Percentiles rank a stretch among this genome's conserved stretches.
phyloP scores from a whole-genome alignment of 1,140 invertebrate genomes.

The Carposina sasakii region DNA sequence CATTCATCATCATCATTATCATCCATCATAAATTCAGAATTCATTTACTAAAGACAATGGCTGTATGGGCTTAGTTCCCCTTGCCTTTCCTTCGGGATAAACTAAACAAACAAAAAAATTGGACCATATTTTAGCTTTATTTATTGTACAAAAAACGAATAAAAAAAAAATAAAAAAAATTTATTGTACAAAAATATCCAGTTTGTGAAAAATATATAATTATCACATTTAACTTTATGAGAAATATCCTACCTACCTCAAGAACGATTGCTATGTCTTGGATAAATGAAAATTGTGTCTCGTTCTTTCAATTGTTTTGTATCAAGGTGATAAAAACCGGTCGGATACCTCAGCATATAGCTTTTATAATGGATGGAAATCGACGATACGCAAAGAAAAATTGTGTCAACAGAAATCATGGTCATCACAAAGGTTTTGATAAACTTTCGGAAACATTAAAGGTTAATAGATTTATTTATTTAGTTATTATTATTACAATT shows the following conservation, averaged over 20 bases:
- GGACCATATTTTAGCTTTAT: too few relatives aligned
- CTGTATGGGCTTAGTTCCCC: too few relatives aligned
- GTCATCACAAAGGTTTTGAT: conserved; percentile 95
- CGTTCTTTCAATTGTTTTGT: conserved; percentile 83
- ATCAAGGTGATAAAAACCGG: conserved; percentile 88
- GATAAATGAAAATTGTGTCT: conserved; percentile 83
- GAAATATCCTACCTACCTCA: too few relatives aligned
- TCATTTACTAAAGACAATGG: too few relatives aligned
- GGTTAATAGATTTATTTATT: conserved; percentile 35
- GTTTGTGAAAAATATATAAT: not conserved
- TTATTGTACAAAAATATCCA: too few relatives aligned
- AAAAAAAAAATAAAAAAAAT: too few relatives aligned
- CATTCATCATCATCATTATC: too few relatives aligned
- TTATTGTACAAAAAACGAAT: too few relatives aligned
- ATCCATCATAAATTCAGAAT: too few relatives aligned
- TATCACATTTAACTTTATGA: too few relatives aligned
- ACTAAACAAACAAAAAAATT: too few relatives aligned
- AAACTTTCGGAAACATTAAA: conserved; percentile 95
- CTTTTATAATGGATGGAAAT: conserved; percentile 99
- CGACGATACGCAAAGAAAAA: conserved; percentile 92
- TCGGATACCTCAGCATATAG: conserved; percentile 90
- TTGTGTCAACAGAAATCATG: conserved; percentile 83
- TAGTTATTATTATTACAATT: conserved; percentile 7
- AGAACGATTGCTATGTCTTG: conserved; percentile 74
- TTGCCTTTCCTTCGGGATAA: too few relatives aligned